Conservation (phyloP, 2,888 invertebrate genomes). For the Chironomus riparius region DNA sequence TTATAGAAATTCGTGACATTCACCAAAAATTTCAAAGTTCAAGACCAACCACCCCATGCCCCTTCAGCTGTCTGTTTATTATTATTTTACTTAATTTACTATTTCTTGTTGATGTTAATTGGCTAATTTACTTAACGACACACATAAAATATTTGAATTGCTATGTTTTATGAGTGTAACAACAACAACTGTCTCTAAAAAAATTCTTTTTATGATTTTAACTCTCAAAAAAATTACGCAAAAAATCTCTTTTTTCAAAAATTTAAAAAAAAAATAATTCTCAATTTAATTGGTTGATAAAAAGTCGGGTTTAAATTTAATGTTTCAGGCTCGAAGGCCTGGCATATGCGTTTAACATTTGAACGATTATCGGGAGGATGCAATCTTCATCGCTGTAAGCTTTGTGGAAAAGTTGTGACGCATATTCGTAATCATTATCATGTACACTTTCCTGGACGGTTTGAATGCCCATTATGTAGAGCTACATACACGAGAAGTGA, state of each 20-base stretch:
- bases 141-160: too few species aligned
- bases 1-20: too few species aligned
- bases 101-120: too few species aligned
- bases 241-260: slow-evolving; percentile 25
- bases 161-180: too few species aligned
- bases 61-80: too few species aligned
- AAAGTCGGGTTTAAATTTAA: slow-evolving; percentile 28
- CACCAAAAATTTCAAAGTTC: too few species aligned
- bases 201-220: slow-evolving; percentile 37
- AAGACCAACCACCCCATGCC: too few species aligned
- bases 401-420: slow-evolving; percentile 90
- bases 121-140: too few species aligned
- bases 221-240: neutral
- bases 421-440: slow-evolving; percentile 91
- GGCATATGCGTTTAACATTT: slow-evolving; percentile 91
- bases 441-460: slow-evolving; percentile 63
- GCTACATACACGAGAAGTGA: slow-evolving; percentile 87
- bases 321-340: slow-evolving; percentile 85
- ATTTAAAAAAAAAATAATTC: slow-evolving; percentile 10
- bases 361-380: slow-evolving; percentile 87
- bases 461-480: slow-evolving; percentile 84
- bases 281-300: slow-evolving; percentile 24
- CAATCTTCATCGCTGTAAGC: slow-evolving; percentile 88
- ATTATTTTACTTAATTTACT: too few species aligned
- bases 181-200: slow-evolving; percentile 29